Conservation (phyloP, 2,888 invertebrate genomes). For the Dryocosmus kuriphilus region DNA sequence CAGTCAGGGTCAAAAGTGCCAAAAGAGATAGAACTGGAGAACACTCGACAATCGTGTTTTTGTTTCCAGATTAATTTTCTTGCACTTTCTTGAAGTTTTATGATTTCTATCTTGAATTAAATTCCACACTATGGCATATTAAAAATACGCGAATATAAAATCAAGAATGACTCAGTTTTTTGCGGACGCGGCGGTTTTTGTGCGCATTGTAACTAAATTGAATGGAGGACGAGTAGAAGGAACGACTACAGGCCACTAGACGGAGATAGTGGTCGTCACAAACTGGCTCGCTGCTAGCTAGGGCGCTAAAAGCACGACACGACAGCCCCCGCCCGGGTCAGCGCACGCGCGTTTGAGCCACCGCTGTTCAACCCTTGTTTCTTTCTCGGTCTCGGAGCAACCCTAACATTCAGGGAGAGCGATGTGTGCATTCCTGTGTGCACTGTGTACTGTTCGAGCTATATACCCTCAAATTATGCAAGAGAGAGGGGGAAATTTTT, state of each 20-base stretch:
- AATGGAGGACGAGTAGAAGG: slow-evolving; percentile 39
- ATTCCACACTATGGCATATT: not conserved
- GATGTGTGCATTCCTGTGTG: not conserved
- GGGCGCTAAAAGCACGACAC: slow-evolving; percentile 61
- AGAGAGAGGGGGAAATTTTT: not conserved
- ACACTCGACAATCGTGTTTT: not conserved
- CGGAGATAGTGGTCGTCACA: slow-evolving; percentile 66
- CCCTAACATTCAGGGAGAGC: slow-evolving; percentile 60
- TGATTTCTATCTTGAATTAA: not conserved
- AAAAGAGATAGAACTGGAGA: not conserved
- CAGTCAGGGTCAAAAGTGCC: not conserved
- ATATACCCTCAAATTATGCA: not conserved
- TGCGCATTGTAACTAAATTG: slow-evolving; percentile 31
- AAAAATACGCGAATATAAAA: not conserved
- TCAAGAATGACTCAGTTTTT: slow-evolving; percentile 5
- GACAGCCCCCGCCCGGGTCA: slow-evolving; percentile 73
- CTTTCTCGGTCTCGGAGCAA: slow-evolving; percentile 58
- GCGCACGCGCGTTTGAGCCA: slow-evolving; percentile 65
- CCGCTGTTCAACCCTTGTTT: slow-evolving; percentile 53
- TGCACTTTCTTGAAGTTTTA: not conserved
- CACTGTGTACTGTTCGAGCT: not conserved
- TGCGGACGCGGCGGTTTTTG: slow-evolving; percentile 1
- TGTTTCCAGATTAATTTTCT: not conserved
- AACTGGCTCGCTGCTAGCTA: slow-evolving; percentile 66
- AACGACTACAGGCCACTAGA: slow-evolving; percentile 57